Conservation (phyloP, 2,797 vertebrate genomes). For the Girardinus metallicus region DNA sequence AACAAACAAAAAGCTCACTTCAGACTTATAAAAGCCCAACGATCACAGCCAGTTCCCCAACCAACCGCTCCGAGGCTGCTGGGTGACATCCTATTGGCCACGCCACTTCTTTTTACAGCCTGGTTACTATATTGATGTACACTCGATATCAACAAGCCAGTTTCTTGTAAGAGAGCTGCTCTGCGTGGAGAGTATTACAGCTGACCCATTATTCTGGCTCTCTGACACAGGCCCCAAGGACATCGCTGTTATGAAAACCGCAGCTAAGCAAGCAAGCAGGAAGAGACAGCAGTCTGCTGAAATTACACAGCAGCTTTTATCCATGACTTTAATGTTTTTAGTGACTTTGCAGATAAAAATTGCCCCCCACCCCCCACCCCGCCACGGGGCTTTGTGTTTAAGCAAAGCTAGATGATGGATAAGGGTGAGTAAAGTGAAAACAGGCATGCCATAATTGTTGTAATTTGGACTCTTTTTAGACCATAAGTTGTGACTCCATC, state of each 20-base stretch:
- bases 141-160: slow-evolving; percentile 18
- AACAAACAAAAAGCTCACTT: no score
- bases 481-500: slow-evolving; percentile 10
- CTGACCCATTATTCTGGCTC: slow-evolving; percentile 43
- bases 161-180: slow-evolving; percentile 29
- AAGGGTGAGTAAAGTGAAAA: slow-evolving; percentile 9
- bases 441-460: not conserved
- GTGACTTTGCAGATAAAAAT: slow-evolving; percentile 53
- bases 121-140: slow-evolving; percentile 16
- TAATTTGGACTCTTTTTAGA: not conserved
- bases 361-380: slow-evolving; percentile 17
- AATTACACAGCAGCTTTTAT: slow-evolving; percentile 44
- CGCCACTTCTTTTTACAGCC: not conserved
- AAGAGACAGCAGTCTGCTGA: slow-evolving; percentile 29
- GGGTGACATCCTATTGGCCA: not conserved
- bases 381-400: slow-evolving; percentile 35
- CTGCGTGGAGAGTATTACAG: slow-evolving; percentile 32
- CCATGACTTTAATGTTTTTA: slow-evolving; percentile 42
- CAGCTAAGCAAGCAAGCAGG: slow-evolving; percentile 40
- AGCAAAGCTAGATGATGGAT: not conserved
- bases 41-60: no score
- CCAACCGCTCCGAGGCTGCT: not conserved
- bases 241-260: slow-evolving; percentile 43
- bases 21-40: not conserved
- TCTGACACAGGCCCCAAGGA: slow-evolving; percentile 46